Evolutionary conservation across 2,888 invertebrate species (phyloP).

Genomic region (Macaria liturata): DNA sequence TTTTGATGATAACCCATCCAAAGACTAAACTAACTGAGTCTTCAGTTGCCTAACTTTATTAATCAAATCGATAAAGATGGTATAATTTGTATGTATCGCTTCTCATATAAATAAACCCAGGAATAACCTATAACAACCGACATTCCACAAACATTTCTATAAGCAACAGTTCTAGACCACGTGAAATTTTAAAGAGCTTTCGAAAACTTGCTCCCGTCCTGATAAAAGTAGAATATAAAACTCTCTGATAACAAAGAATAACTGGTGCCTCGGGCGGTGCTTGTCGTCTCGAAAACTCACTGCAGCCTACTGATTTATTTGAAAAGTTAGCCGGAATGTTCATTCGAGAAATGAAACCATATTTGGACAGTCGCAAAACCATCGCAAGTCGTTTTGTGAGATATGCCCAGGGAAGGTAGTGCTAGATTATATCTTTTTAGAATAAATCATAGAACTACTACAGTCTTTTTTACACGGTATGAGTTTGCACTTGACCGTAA

Average conservation of each 20-base stretch:
- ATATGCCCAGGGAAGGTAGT: neutral
- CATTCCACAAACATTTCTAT: too few species aligned
- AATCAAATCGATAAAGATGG: too few species aligned
- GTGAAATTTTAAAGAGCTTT: constrained; percentile 59
- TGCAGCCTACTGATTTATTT: constrained; percentile 73
- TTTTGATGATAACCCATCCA: too few species aligned
- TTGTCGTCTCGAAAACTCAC: constrained; percentile 30
- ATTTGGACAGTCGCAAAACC: constrained; percentile 58
- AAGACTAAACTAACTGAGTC: too few species aligned
- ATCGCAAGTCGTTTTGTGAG: constrained; percentile 31
- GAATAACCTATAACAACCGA: too few species aligned
- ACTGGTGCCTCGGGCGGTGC: constrained; percentile 40
- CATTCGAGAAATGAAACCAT: constrained; percentile 53
- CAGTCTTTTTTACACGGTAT: too few species aligned
- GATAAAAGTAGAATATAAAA: constrained; percentile 20
- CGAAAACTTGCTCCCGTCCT: constrained; percentile 42
- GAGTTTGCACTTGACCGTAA: too few species aligned
- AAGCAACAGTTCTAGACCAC: constrained; percentile 2
- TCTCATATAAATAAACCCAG: too few species aligned
- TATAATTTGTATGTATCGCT: too few species aligned
- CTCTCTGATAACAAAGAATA: constrained; percentile 60
- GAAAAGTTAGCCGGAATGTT: constrained; percentile 68
- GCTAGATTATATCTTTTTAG: neutral
- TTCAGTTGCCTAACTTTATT: too few species aligned
- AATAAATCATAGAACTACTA: neutral